These are phyloP conservation scores for Hemibagrus wyckioides DNA, from an alignment of 2,113 vertebrate species.

Conservation along the genomic window DNA sequence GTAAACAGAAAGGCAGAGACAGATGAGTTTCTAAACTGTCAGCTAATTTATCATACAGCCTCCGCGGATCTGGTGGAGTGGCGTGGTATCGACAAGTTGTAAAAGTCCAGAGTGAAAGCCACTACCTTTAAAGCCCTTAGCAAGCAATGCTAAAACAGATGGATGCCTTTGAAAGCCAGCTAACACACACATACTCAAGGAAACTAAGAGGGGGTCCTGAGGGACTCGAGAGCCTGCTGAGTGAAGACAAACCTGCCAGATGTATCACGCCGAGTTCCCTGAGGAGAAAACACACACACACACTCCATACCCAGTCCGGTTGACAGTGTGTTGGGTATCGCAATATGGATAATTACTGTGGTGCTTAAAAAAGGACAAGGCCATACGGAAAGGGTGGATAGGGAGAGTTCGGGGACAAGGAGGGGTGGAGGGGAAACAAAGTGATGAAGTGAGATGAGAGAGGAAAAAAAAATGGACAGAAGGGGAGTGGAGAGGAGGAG, in stretches of 20 bases:
- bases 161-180: constrained; percentile 30
- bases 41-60: constrained; percentile 48
- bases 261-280: constrained; percentile 19
- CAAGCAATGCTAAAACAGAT: constrained; percentile 34
- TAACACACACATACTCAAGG: constrained; percentile 42
- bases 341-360: constrained; percentile 60
- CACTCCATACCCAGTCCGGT: background rate
- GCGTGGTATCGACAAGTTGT: constrained; percentile 25
- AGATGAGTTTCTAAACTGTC: constrained; percentile 59
- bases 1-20: constrained; percentile 46
- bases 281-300: constrained; percentile 14
- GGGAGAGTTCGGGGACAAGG: constrained; percentile 16
- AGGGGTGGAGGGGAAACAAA: background rate
- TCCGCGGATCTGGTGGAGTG: background rate
- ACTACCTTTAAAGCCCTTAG: constrained; percentile 35
- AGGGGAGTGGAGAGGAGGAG: constrained; percentile 26
- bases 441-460: constrained; percentile 18
- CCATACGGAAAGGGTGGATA: constrained; percentile 38
- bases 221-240: constrained; percentile 37
- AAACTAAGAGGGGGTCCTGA: constrained; percentile 25
- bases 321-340: constrained; percentile 22
- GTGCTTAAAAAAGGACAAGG: constrained; percentile 50
- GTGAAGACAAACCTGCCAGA: constrained; percentile 48
- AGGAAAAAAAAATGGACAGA: background rate
- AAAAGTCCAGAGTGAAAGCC: constrained; percentile 31